Base-by-base conservation (phyloP, 2,797 vertebrate species). In the Hyperoplus immaculatus region DNA sequence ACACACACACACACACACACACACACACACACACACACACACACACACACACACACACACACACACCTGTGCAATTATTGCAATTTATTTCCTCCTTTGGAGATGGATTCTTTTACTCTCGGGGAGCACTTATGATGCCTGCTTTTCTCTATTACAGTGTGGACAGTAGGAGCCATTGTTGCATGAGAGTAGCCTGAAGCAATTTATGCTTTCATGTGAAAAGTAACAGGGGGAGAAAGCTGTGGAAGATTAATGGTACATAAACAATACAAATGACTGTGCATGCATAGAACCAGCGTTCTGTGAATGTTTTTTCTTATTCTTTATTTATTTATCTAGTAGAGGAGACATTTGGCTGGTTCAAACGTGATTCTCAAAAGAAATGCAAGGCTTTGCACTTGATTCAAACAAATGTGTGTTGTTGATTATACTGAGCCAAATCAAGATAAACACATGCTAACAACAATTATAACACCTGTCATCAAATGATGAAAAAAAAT, bases 231-330 rank as follows among this genome's bases (percentile, higher is more conserved):
- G 59, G 72, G 69, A 83, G 69, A 87, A 87, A 73, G 77, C 65
- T 78, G 85, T 38, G 69, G 69, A 81, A 95, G 92, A 93, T 94
- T 93, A 94, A 95, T 94, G 92, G 89, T 78, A 91, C 93, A 80
- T 89, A 91, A 94, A 94, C 90, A 93, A 89, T 90, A 91, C 69
- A 89, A 86, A 93, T 87, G 82, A 80, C 80, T 77, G 66, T 81
- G 80, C 84, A 82, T 88, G 86, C 85, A 85, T 53, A 69, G 75
- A 79, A 77, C 74, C 58, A 0, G 56, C 83, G 82, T 86, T 50
- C 65, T 76, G 58, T 73, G 55, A 3, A 71, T 72, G 54, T 64
- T 67, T 82, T 39, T n/a, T 60, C 59, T 50, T 41, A 41, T 71
- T 10, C 51, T 57, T 53, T 53, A 78, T 84, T 85, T 77, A 63